phyloP scores from a whole-genome alignment of 2,888 invertebrate species.

The Nephrotoma flavescens region DNA sequence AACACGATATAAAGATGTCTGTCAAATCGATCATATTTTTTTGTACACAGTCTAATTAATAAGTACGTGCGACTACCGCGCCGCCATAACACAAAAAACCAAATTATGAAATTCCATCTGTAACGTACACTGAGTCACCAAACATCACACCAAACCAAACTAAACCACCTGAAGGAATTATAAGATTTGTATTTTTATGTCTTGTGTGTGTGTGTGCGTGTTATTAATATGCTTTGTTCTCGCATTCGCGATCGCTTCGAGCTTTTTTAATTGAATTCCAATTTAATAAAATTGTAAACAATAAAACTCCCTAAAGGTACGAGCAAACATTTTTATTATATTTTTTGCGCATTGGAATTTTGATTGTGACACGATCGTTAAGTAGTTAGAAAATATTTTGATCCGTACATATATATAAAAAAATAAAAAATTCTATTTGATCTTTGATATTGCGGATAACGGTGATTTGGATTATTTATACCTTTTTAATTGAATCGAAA shows the following conservation, averaged over 20 bases:
- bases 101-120: neutral
- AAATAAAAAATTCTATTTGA: neutral
- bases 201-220: neutral
- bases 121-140: neutral
- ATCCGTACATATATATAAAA: neutral
- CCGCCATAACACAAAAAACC: neutral
- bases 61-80: neutral
- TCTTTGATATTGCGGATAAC: neutral
- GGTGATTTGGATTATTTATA: neutral
- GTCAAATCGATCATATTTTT: neutral
- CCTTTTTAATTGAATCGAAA: neutral
- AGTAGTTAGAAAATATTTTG: neutral
- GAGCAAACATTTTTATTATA: neutral
- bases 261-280: neutral
- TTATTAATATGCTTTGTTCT: neutral
- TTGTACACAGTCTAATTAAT: neutral
- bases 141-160: neutral
- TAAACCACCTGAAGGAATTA: neutral
- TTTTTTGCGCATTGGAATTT: neutral
- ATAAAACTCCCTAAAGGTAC: neutral
- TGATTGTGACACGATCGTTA: neutral
- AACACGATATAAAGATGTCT: neutral
- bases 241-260: neutral
- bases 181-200: neutral
- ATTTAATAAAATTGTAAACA: neutral